phyloP scores from a whole-genome alignment of 2,113 vertebrate species.

The Zapornia atra region DNA sequence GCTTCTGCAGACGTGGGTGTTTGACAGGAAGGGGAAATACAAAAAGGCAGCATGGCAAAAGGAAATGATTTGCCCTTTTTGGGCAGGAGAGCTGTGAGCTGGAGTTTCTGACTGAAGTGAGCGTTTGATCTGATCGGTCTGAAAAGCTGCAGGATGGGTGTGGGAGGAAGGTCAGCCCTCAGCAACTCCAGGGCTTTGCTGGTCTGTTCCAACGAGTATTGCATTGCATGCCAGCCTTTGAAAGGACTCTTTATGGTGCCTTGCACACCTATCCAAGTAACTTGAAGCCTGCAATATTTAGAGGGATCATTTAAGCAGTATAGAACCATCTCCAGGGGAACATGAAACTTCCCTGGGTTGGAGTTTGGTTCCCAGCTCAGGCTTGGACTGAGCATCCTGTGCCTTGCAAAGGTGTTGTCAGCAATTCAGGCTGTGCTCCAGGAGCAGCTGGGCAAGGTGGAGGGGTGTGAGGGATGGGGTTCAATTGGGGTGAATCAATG shows the following conservation, averaged over 20 bases:
- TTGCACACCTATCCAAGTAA: not conserved
- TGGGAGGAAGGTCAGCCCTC: not conserved
- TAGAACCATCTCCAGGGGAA: not conserved
- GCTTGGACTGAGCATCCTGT: not conserved
- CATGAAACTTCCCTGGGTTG: not conserved
- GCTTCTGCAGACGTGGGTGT: not conserved
- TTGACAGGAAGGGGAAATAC: not conserved
- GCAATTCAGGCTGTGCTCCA: not conserved
- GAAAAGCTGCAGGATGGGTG: not conserved
- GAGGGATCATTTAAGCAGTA: not conserved
- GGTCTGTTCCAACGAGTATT: not conserved
- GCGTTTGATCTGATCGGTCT: not conserved
- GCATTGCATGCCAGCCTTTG: not conserved
- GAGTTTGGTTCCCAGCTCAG: not conserved
- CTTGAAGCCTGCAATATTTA: not conserved
- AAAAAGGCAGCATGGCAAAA: accelerated
- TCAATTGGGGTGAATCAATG: not conserved
- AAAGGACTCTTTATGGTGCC: not conserved
- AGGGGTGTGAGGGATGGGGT: not conserved
- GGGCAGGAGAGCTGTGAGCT: not conserved
- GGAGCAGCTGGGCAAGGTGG: not conserved
- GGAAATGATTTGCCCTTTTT: not conserved
- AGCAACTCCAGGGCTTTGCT: not conserved
- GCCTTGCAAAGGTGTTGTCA: not conserved
- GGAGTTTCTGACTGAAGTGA: not conserved